Evolutionary conservation across 2,888 invertebrate genomes (phyloP).

Genomic region (Drosophila lacicola): DNA sequence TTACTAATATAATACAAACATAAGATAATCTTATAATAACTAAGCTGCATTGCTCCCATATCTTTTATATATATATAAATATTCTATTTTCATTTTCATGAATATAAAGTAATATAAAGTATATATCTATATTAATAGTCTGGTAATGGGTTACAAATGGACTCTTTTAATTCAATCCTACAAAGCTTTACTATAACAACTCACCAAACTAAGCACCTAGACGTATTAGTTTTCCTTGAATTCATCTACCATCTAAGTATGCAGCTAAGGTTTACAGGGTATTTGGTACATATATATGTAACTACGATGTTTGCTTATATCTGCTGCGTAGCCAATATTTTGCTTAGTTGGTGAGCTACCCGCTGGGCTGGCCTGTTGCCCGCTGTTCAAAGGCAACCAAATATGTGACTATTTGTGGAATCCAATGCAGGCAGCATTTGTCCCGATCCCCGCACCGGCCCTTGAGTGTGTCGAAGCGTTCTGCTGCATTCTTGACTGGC

Average conservation of each 20-base stretch:
- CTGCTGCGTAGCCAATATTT: slow-evolving; percentile 19
- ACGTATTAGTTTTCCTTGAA: neutral
- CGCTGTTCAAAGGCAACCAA: slow-evolving; percentile 14
- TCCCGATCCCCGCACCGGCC: neutral
- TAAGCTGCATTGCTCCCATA: too few relatives aligned
- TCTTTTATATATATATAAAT: too few relatives aligned
- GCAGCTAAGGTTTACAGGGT: slow-evolving; percentile 1
- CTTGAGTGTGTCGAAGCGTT: slow-evolving; percentile 14
- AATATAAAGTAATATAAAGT: too few relatives aligned
- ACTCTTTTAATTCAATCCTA: neutral
- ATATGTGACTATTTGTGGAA: slow-evolving; percentile 47
- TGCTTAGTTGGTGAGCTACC: slow-evolving; percentile 2
- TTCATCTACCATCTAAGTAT: neutral
- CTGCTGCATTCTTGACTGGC: slow-evolving; percentile 50
- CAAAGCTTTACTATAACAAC: neutral
- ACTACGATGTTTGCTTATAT: slow-evolving; percentile 2
- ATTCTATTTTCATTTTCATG: too few relatives aligned
- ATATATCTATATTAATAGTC: too few relatives aligned
- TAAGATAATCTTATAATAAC: too few relatives aligned
- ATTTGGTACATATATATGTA: neutral
- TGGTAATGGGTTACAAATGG: too few relatives aligned
- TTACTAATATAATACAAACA: too few relatives aligned
- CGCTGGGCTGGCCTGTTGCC: slow-evolving; percentile 3
- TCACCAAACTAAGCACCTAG: neutral
- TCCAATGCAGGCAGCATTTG: slow-evolving; percentile 17